These are phyloP conservation scores for Pristionchus mayeri DNA, from an alignment of 2,888 invertebrate genomes.

Conservation along the genomic window DNA sequence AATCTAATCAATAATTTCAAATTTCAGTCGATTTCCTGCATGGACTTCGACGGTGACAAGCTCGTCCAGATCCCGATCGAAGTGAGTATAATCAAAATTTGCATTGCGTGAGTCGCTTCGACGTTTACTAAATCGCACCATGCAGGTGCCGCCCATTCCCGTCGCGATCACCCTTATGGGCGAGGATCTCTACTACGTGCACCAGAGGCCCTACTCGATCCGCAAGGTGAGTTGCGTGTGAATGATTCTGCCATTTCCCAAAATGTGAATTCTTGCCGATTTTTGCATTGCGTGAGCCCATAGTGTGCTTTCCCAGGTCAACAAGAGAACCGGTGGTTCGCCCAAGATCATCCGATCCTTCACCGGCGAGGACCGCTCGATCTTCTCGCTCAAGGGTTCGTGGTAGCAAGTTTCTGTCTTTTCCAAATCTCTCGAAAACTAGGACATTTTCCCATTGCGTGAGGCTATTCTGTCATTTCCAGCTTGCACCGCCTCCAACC, in stretches of 20 bases:
- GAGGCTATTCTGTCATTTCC: background rate
- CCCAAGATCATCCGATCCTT: conserved; percentile 70
- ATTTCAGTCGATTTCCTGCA: conserved; percentile 76
- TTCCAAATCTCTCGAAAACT: background rate
- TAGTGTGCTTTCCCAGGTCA: conserved; percentile 80
- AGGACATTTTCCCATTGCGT: conserved; percentile 9
- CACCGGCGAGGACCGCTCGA: conserved; percentile 69
- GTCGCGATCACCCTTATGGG: conserved; percentile 73
- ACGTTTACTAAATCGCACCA: conserved; percentile 9
- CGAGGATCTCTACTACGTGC: conserved; percentile 95
- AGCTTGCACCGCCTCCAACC: conserved; percentile 71
- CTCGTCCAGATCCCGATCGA: conserved; percentile 51
- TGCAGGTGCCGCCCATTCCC: conserved; percentile 66
- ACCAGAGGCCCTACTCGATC: conserved; percentile 96
- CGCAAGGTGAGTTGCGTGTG: conserved; percentile 78
- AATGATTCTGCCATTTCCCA: background rate
- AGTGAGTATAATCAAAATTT: background rate
- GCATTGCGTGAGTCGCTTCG: background rate
- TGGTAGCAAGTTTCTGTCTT: background rate
- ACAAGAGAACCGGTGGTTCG: conserved; percentile 85
- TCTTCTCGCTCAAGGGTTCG: conserved; percentile 71
- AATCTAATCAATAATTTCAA: conserved; percentile 81
- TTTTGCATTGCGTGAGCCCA: background rate
- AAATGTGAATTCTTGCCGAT: background rate
- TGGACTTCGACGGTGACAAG: conserved; percentile 74